Evolutionary conservation across 2,888 invertebrate genomes (phyloP).

Genomic region (Mallateleia sp.): DNA sequence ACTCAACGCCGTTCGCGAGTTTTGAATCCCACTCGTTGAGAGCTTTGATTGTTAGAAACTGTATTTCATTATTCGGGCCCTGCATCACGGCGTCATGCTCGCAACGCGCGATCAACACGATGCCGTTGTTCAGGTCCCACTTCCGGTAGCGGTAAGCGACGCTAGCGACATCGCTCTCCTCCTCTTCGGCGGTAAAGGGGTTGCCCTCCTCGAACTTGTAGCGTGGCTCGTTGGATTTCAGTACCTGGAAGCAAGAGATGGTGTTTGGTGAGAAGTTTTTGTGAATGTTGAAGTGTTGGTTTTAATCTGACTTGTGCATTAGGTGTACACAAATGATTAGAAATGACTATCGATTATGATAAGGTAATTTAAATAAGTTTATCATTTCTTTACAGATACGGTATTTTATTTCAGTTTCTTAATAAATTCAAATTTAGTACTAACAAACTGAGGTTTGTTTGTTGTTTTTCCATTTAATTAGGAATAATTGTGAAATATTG

Average conservation of each 20-base stretch:
- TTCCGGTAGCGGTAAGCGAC: constrained; percentile 99
- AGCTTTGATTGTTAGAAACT: constrained; percentile 98
- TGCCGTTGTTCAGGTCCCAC: constrained; percentile 98
- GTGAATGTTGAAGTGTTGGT: too few relatives aligned
- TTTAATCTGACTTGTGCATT: too few relatives aligned
- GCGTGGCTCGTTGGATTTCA: constrained; percentile 94
- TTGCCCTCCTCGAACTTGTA: constrained; percentile 97
- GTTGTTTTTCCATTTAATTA: too few relatives aligned
- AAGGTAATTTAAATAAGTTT: too few relatives aligned
- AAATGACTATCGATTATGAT: too few relatives aligned
- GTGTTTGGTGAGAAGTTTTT: too few relatives aligned
- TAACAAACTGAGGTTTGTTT: too few relatives aligned
- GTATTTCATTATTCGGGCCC: constrained; percentile 96
- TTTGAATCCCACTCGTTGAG: constrained; percentile 99
- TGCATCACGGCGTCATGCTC: constrained; percentile 99
- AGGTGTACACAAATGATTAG: too few relatives aligned
- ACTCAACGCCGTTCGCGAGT: constrained; percentile 98
- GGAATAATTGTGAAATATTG: too few relatives aligned
- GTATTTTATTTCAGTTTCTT: too few relatives aligned
- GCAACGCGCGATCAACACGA: constrained; percentile 97
- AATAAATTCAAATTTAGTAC: too few relatives aligned
- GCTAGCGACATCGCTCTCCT: constrained; percentile 97
- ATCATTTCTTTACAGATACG: too few relatives aligned
- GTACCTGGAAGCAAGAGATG: constrained; percentile 90
- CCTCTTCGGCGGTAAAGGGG: constrained; percentile 98